phyloP scores from a whole-genome alignment of 1,140 invertebrate genomes.

The Hyles vespertilio region DNA sequence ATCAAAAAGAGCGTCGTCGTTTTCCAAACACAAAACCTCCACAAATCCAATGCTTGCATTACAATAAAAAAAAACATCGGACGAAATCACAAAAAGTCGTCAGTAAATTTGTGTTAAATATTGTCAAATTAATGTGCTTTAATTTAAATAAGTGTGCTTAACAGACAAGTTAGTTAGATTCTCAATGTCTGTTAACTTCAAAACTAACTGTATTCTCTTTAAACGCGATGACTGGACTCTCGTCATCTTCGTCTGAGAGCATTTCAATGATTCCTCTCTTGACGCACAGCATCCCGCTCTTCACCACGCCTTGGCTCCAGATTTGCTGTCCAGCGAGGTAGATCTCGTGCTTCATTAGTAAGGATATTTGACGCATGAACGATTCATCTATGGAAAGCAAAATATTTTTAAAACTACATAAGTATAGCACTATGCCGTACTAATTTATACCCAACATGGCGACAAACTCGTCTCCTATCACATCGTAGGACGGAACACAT shows the following conservation, averaged over 20 bases:
- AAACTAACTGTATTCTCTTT: slow-evolving; percentile 61
- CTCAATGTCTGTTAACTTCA: neutral
- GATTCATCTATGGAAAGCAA: slow-evolving; percentile 39
- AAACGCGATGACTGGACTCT: slow-evolving; percentile 69
- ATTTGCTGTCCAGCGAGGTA: slow-evolving; percentile 55
- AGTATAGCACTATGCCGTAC: no score
- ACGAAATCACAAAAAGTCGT: no score
- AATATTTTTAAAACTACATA: no score
- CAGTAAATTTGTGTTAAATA: no score
- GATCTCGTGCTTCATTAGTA: slow-evolving; percentile 59
- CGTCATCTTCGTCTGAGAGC: slow-evolving; percentile 69
- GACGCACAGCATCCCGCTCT: slow-evolving; percentile 60
- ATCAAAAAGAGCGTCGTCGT: no score
- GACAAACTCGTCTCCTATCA: no score
- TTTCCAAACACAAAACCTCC: no score
- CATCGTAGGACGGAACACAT: no score
- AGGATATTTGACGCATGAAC: slow-evolving; percentile 59
- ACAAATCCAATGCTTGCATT: no score
- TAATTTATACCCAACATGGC: no score
- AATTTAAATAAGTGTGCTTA: neutral
- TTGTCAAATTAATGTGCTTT: no score
- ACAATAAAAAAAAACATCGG: no score
- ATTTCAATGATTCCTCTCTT: slow-evolving; percentile 65
- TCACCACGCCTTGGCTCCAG: slow-evolving; percentile 62
- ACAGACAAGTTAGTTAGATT: neutral